Evolutionary conservation across 1,140 invertebrate species (phyloP), one percentile per base, ranked within the genome.

Genomic region (Zaprionus capensis): DNA sequence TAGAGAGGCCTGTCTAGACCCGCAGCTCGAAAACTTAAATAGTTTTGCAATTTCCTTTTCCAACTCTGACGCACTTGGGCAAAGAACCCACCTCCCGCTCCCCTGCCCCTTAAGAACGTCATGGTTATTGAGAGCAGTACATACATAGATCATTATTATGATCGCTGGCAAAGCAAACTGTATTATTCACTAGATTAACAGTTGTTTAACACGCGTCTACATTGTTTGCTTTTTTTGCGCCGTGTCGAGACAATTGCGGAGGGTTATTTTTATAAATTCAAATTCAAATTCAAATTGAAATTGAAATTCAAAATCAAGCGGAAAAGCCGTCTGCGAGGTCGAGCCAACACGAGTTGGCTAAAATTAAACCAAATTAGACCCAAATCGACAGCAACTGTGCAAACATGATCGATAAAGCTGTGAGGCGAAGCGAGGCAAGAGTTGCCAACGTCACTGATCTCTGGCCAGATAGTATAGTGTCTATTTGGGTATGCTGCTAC

Each of bases 371-470:
- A 49, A 68, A 65, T 64, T 71, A 53, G 26, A 59, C 17, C 49
- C 24, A 49, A 81, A 75, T 85, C 65, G 67, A 62, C 58, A 64
- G 59, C 78, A 87, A 87, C 83, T 87, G 83, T 87, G 79, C 70
- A 87, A 87, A 88, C 71, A 87, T 71, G 69, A 88, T 86, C 76
- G 74, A 80, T 81, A 76, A 53, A 72, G 41, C 14, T 24, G 20
- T 17, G 31, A 31, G 31, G 31, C n/a, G n/a, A 31, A 9, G 31
- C n/a, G n/a, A 44, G 41, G 41, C 41, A 17, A 17, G 6, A 44
- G 6, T 46, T 14, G 17, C 11, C 11, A 24, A 12, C 69, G 55
- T 55, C 73, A 57, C 68, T 71, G 68, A 75, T 75, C 72, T 62
- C 15, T 24, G 36, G 4, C 24, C 34, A 73, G 65, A 59, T 73